Evolutionary conservation across 2,797 vertebrate genomes (phyloP), one percentile per base, ranked within the genome.

Genomic region (Lacerta bilineata): DNA sequence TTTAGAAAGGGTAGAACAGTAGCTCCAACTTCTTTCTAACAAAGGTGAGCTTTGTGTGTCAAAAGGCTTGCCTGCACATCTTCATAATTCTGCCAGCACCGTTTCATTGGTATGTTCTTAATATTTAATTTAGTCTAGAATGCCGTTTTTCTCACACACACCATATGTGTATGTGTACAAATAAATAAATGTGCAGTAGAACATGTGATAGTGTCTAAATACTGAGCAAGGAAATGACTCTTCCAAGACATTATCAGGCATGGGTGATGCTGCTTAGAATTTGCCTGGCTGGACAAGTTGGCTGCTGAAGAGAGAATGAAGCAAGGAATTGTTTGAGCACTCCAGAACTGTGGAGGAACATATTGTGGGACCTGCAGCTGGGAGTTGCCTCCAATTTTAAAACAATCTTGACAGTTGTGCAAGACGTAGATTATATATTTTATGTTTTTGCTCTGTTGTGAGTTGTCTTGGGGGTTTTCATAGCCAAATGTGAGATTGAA

Each of bases 371-470:
- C n/a, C 68, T n/a, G 11, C 29, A 13, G 9, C 29, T n/a, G 8
- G 68, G 68, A 69, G 29, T n/a, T n/a, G 20, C 29, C 10, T 69
- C 27, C 68, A 3, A n/a, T 29, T 69, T 64, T 55, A 55, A 55
- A 55, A 55, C 50, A 55, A 55, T 55, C 50, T 29, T 13, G n/a
- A 69, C 68, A 69, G 68, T 69, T 69, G 9, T 69, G 27, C 29
- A 15, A 69, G 27, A 69, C 4, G 68, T n/a, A 69, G 68, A 69
- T 69, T 27, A 11, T 13, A 11, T 69, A n/a, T 69, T 68, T 25
- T 68, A 66, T 75, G 18, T 41, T 27, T 83, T 27, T 68, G 68
- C 46, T 83, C 80, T 83, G 15, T 83, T 83, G 9, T 80, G 33
- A 80, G 59, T 33, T 68, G 66, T 29, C 39, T 69, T 69, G 64